Conservation (phyloP, 1,140 invertebrate genomes). For the Aradophagus sp. region DNA sequence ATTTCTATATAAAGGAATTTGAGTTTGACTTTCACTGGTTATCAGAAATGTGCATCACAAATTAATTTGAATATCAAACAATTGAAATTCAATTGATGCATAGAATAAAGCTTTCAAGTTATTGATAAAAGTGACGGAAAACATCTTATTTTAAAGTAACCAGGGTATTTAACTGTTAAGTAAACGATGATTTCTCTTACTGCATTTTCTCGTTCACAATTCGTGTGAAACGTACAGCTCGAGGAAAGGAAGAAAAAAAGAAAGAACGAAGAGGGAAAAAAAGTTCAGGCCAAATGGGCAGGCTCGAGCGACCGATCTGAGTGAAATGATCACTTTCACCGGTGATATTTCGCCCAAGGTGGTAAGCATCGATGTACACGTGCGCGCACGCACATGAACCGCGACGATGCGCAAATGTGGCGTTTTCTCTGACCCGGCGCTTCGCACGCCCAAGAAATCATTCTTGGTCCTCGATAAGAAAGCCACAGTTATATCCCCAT, state of each 20-base stretch:
- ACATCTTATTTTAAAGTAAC: background rate
- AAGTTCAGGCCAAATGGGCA: conserved; percentile 25
- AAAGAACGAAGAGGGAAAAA: conserved; percentile 5
- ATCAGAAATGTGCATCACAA: no score
- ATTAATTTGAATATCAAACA: no score
- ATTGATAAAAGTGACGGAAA: background rate
- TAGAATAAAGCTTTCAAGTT: conserved; percentile 2
- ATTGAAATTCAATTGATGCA: no score
- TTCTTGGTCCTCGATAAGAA: conserved; percentile 21
- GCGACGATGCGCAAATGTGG: conserved; percentile 36
- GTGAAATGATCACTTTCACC: conserved; percentile 59
- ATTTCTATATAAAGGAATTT: no score
- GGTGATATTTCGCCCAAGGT: conserved; percentile 51
- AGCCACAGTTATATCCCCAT: conserved; percentile 23
- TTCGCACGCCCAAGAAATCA: conserved; percentile 28
- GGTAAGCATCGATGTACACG: conserved; percentile 34
- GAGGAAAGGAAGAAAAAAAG: background rate
- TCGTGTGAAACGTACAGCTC: conserved; percentile 28
- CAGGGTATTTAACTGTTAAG: no score
- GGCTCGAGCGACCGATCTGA: conserved; percentile 33
- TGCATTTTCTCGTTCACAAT: conserved; percentile 8
- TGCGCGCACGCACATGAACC: conserved; percentile 38
- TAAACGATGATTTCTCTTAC: conserved; percentile 9
- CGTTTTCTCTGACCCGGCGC: conserved; percentile 47
- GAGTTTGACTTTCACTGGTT: no score